Conservation (phyloP, 2,113 vertebrate genomes). For the Caloenas nicobarica region DNA sequence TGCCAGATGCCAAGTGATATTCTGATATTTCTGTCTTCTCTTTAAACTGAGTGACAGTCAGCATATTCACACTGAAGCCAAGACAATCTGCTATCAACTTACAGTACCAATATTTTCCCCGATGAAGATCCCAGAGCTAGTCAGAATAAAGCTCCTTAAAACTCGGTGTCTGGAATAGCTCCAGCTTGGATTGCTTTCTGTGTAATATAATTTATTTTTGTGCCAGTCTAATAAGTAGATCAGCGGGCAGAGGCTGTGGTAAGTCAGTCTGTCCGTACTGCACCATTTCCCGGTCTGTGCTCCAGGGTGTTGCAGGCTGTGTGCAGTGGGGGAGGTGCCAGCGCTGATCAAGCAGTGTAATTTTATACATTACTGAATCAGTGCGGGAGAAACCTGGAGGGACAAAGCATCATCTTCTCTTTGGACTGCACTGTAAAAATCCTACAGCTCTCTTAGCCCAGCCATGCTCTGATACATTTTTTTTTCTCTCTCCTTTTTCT, state of each 20-base stretch:
- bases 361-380: slow-evolving; percentile 79
- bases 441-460: slow-evolving; percentile 75
- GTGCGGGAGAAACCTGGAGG: slow-evolving; percentile 74
- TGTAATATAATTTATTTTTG: slow-evolving; percentile 27
- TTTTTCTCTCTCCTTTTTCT: slow-evolving; percentile 46
- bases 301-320: slow-evolving; percentile 68
- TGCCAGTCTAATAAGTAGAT: slow-evolving; percentile 53
- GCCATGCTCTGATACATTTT: slow-evolving; percentile 81
- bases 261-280: slow-evolving; percentile 77
- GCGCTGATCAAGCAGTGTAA: slow-evolving; percentile 73
- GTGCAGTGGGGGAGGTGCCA: slow-evolving; percentile 74
- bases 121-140: slow-evolving; percentile 9
- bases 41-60: slow-evolving; percentile 60
- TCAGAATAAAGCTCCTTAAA: slow-evolving; percentile 4
- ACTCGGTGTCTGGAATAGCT: background rate
- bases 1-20: slow-evolving; percentile 50
- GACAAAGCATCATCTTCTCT: slow-evolving; percentile 71
- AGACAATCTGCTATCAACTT: slow-evolving; percentile 64
- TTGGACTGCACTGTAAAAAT: slow-evolving; percentile 81
- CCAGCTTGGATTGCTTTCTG: background rate
- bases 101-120: slow-evolving; percentile 37
- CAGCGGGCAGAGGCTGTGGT: slow-evolving; percentile 55
- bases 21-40: slow-evolving; percentile 48
- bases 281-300: slow-evolving; percentile 83
- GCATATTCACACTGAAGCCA: slow-evolving; percentile 61